Base-by-base conservation (phyloP, 2,888 invertebrate species). In the Pogonocherus hispidulus region DNA sequence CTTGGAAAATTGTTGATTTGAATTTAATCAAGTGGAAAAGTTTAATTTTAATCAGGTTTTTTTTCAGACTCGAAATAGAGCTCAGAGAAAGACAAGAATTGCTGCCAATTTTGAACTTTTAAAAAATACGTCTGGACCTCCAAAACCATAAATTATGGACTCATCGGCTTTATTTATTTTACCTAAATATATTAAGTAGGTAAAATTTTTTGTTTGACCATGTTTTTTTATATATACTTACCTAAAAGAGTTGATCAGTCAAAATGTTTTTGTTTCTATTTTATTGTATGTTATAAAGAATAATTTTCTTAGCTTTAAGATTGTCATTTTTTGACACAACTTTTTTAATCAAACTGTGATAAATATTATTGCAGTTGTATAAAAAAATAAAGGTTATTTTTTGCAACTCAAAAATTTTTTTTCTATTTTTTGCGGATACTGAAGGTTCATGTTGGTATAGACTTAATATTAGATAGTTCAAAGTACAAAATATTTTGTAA, bases 31-130 rank as follows among this genome's bases (percentile, higher is more conserved):
- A 27, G 27, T 27, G 27, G 4, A 27, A 8, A 27, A 27, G 3
- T 27, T 27, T 27, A 27, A 27, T 3, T 27, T 27, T 27, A 27
- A 8, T 27, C 27, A 8, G 8, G 27, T 27, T 41, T 41, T 14
- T 41, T 14, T 41, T 18, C 20, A 20, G 20, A 55, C 11, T 19
- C 35, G 14, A 37, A 37, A 37, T 19, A 78, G 72, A 62, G 74
- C 77, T 4, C 72, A 75, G 47, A 78, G 82, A 67, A 81, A 79
- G 71, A 78, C 80, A 52, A 76, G 83, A 69, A 82, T 84, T 71
- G 84, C 84, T 37, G 84, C 84, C 5, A 83, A 82, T 72, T 84
- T 84, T 70, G 63, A 62, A 14, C 19, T 14, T 14, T 60, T 49
- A 20, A 49, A 22, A 49, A 49, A n/a, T 52, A 52, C 41, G 8